Base-by-base conservation (phyloP, 2,888 invertebrate species). In the Brenthis hecate region DNA sequence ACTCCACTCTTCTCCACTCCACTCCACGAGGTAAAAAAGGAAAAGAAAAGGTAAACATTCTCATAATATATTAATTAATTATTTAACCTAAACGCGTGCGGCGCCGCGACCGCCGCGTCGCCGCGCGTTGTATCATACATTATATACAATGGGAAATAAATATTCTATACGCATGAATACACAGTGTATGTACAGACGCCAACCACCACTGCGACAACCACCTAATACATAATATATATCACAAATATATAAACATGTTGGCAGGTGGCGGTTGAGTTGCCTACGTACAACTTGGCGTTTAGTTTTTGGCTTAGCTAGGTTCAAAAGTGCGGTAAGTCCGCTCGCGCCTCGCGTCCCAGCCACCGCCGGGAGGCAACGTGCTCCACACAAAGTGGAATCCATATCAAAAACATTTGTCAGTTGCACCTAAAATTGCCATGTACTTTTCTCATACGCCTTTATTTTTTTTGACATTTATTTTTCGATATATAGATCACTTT, bases 101-200 rank as follows among this genome's bases (percentile, higher is more conserved):
- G 32, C 62, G 36, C 68, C 60, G 32, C 60, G 53, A 65, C 67
- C 65, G 43, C 56, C 73, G 72, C 66, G 74, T 70, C 70, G 36
- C 36, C 36, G 36, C 73, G 64, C 71, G 66, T 65, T 77, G 36
- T 79, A 88, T 87, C 88, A 87, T 85, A 90, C 90, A 89, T 88
- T 92, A 91, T 92, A 90, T 92, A 92, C 92, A 91, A 88, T 85
- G 86, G 85, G 88, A 89, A 91, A 91, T 90, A 91, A 90, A 91
- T 91, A 90, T 80, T 80, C 79, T 85, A 86, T 84, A 86, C 82
- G 84, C 86, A 88, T 86, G 89, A 86, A 83, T 84, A 81, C 82
- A 81, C 84, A 43, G 89, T 87, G 87, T 91, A 91, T 91, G 83
- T 91, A 90, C 90, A 89, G 80, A 81, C 62, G 51, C 36, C 36